These are phyloP conservation scores for Phalloptychus januarius DNA, from an alignment of 2,797 vertebrate genomes.

Conservation along the genomic window DNA sequence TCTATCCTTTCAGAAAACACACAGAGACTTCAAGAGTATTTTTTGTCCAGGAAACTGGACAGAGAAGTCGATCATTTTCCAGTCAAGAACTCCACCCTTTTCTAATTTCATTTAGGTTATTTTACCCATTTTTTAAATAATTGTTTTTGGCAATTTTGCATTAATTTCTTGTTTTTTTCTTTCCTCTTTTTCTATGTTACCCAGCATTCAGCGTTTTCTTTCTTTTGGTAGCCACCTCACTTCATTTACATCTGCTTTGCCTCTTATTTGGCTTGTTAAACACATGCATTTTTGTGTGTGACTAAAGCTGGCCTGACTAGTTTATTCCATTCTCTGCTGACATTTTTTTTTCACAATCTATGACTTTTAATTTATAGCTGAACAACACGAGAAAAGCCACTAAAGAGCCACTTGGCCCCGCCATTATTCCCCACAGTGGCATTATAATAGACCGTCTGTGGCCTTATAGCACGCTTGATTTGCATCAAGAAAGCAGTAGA, in stretches of 20 bases:
- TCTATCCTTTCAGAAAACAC: not conserved
- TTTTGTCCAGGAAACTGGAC: not conserved
- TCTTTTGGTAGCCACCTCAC: not conserved
- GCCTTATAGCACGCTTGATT: constrained; percentile 66
- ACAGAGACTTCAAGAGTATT: not conserved
- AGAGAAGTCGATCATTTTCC: not conserved
- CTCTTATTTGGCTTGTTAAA: constrained; percentile 9
- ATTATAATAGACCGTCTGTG: constrained; percentile 66
- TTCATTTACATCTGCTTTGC: constrained; percentile 15
- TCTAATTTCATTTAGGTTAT: not conserved
- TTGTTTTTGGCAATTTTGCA: not conserved
- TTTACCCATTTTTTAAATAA: not conserved
- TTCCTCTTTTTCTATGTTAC: not conserved
- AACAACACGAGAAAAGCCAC: constrained; percentile 37
- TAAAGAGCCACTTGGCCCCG: constrained; percentile 44
- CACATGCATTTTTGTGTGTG: not conserved
- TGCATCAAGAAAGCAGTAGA: constrained; percentile 61
- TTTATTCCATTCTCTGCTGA: not conserved
- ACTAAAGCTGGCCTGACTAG: not conserved
- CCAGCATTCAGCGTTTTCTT: not conserved
- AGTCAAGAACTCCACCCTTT: not conserved
- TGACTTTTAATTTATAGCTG: constrained; percentile 21
- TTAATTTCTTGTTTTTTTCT: not conserved
- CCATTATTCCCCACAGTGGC: constrained; percentile 55
- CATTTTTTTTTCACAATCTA: not conserved